Evolutionary conservation across 2,113 vertebrate species (phyloP).

Genomic region (Neofelis nebulosa): DNA sequence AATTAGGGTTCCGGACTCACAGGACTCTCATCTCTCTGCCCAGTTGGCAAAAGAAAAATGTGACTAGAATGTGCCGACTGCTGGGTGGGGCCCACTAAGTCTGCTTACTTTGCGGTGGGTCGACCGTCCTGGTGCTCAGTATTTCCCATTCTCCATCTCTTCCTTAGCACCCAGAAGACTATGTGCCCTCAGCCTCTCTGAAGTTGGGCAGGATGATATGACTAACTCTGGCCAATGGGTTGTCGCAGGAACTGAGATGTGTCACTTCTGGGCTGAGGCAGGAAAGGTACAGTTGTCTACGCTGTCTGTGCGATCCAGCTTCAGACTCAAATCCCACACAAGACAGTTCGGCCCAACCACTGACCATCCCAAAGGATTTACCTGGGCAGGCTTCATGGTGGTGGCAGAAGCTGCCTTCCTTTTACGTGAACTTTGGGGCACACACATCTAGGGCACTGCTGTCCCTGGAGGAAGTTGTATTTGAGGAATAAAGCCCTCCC

Average conservation of each 20-base stretch:
- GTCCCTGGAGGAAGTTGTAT: background rate
- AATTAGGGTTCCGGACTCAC: background rate
- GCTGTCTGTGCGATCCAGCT: background rate
- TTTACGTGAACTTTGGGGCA: background rate
- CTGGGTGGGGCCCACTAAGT: background rate
- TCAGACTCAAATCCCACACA: background rate
- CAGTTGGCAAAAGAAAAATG: background rate
- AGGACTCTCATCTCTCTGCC: background rate
- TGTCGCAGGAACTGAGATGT: background rate
- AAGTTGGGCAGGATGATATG: background rate
- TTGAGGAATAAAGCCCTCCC: background rate
- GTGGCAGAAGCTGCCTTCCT: background rate
- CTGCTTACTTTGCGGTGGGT: background rate
- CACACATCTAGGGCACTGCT: rapidly evolving
- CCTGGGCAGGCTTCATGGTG: rapidly evolving
- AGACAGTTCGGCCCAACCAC: background rate
- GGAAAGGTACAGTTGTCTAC: background rate
- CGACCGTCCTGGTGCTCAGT: background rate
- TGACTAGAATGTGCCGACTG: background rate
- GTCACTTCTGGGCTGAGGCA: background rate
- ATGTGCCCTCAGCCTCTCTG: background rate
- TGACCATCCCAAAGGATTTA: background rate
- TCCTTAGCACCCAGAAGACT: background rate
- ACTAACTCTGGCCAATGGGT: background rate
- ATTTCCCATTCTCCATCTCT: background rate